A percentile compares a stretch with the other conserved stretches of the same genome.
These are phyloP conservation scores for Anastatus disparis DNA, from an alignment of 1,140 invertebrate species.

Conservation along the genomic window DNA sequence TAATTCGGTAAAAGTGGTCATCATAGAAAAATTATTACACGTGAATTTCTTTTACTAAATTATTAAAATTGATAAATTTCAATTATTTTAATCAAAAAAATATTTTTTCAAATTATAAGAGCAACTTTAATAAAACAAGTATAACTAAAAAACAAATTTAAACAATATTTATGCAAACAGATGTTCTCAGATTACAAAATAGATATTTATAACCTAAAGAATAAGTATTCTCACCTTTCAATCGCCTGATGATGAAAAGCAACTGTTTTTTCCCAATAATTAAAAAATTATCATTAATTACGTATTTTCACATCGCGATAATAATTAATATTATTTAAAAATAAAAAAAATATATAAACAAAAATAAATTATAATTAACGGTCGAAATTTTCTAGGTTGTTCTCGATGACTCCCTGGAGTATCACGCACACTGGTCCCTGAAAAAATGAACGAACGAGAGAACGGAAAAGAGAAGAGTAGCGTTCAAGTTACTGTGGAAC, in stretches of 20 bases:
- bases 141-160: background rate
- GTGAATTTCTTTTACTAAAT: background rate
- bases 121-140: background rate
- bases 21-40: conserved; percentile 38
- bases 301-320: background rate
- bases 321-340: background rate
- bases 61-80: background rate
- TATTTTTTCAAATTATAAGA: background rate
- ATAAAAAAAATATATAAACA: background rate
- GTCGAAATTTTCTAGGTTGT: background rate
- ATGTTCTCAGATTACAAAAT: conserved; percentile 33
- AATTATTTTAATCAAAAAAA: background rate
- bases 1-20: conserved; percentile 39
- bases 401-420: background rate
- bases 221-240: conserved; percentile 3
- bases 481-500: no score
- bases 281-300: no score
- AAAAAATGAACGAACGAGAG: conserved; percentile 3
- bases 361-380: background rate
- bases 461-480: no score
- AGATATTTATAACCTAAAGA: background rate
- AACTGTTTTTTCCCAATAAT: no score
- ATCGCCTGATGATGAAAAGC: background rate
- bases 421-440: background rate
- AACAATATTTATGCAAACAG: background rate